phyloP scores from a whole-genome alignment of 1,140 invertebrate genomes.

The Drosophila tristis region DNA sequence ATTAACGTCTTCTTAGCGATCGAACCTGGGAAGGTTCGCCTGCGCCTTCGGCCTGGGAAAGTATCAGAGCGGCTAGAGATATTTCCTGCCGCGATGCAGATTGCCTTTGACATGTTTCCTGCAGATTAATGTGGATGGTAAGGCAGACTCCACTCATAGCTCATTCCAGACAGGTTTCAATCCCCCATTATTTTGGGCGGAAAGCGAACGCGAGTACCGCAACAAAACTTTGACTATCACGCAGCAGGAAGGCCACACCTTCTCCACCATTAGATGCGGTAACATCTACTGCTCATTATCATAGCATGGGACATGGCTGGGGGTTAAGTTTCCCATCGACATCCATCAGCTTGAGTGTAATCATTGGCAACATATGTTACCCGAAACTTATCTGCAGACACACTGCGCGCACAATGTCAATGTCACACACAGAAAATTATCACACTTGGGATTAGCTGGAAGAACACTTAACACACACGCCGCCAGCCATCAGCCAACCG shows the following conservation, averaged over 20 bases:
- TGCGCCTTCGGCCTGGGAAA: neutral
- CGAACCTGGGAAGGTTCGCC: conserved; percentile 15
- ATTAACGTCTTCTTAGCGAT: conserved; percentile 71
- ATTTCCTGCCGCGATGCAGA: neutral
- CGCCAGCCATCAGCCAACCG: neutral
- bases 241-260: conserved; percentile 20
- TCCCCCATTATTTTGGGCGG: neutral
- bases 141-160: conserved; percentile 10
- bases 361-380: conserved; percentile 77
- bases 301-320: conserved; percentile 18
- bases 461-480: conserved; percentile 20
- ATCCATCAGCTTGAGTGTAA: conserved; percentile 60
- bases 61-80: neutral
- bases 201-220: conserved; percentile 7
- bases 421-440: conserved; percentile 66
- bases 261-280: conserved; percentile 19
- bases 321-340: conserved; percentile 42
- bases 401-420: conserved; percentile 64
- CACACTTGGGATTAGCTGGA: conserved; percentile 71
- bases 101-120: conserved; percentile 1
- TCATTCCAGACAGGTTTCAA: conserved; percentile 23
- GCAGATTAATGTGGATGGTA: no score
- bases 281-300: conserved; percentile 54
- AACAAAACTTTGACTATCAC: conserved; percentile 41
- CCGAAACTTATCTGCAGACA: conserved; percentile 61